Evolutionary conservation across 2,888 invertebrate species (phyloP).

Genomic region (Nephrotoma guestfalica): DNA sequence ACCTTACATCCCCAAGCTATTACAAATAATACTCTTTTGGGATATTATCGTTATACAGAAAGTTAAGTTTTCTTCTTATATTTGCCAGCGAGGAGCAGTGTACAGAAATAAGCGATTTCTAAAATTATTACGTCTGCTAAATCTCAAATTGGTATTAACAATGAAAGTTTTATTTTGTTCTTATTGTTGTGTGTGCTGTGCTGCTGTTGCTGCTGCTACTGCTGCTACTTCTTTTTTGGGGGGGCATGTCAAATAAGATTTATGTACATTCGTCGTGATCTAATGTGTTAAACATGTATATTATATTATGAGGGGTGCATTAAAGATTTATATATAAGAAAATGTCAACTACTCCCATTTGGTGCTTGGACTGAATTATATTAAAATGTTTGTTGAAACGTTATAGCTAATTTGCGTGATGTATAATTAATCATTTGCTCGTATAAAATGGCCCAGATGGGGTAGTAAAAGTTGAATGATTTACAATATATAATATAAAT

Average conservation of each 20-base stretch:
- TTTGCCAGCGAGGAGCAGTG: background rate
- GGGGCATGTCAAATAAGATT: background rate
- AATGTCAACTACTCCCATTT: background rate
- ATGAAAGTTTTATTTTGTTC: background rate
- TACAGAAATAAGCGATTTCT: background rate
- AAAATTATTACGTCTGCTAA: background rate
- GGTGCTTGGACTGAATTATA: background rate
- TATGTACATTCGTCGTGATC: background rate
- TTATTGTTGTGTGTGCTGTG: background rate
- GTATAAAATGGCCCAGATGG: no score
- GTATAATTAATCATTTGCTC: background rate
- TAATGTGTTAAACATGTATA: background rate
- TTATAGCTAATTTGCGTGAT: background rate
- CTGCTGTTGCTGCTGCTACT: background rate
- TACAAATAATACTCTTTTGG: background rate
- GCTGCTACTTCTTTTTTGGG: background rate
- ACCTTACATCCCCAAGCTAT: background rate
- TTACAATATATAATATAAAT: no score
- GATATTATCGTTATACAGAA: background rate
- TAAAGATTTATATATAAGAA: background rate
- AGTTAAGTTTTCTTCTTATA: background rate
- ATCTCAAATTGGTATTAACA: background rate
- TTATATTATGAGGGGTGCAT: background rate
- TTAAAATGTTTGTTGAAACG: background rate
- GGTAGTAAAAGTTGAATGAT: no score